phyloP scores from a whole-genome alignment of 2,797 vertebrate genomes.

The Aldrovandia affinis region DNA sequence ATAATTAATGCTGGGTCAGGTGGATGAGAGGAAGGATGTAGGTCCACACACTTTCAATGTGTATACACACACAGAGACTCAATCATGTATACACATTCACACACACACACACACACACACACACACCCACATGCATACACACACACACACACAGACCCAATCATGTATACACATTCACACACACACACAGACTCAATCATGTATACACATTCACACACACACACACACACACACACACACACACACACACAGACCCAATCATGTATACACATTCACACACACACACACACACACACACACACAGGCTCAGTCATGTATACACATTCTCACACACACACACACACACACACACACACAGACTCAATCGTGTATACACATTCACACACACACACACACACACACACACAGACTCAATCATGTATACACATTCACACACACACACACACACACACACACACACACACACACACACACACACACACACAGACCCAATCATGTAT shows the following conservation, averaged over 20 bases:
- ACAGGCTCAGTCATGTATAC: too few species aligned
- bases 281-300: too few species aligned
- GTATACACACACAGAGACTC: neutral
- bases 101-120: too few species aligned
- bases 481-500: neutral
- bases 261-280: too few species aligned
- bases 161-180: neutral
- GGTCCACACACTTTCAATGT: neutral
- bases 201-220: neutral
- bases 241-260: neutral
- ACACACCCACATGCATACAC: too few species aligned
- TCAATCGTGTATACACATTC: neutral
- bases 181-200: neutral
- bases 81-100: neutral
- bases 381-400: neutral
- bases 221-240: neutral
- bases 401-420: neutral
- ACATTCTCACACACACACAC: too few species aligned
- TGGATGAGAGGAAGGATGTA: neutral
- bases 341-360: neutral
- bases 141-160: too few species aligned
- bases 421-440: neutral
- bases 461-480: neutral
- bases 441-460: neutral
- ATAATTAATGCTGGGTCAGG: slow-evolving; percentile 15